Evolutionary conservation across 2,888 invertebrate species (phyloP), one percentile per base, ranked within the genome.

Genomic region (Atethmia centrago): DNA sequence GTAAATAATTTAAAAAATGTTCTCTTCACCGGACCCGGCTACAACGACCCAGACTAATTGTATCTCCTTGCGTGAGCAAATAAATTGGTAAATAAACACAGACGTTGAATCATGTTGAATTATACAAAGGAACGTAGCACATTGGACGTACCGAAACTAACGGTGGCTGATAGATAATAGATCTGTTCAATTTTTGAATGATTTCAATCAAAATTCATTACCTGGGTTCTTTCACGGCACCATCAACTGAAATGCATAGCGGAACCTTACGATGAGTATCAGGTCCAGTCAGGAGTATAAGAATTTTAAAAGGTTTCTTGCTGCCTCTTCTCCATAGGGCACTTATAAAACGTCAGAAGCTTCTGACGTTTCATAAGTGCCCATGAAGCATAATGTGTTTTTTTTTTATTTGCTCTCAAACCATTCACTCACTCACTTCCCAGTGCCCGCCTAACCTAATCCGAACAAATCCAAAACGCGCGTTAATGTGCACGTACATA

Each of bases 401-500:
- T 40, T 5, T 40, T 42, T 14, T 14, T 14, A 14, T 42, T 14
- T 53, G 14, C 2, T 49, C 10, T 25, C 5, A 53, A 69, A n/a
- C 28, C 67, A 67, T 71, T 82, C 83, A 75, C 71, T 85, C 85
- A 77, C 31, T 47, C 83, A 75, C 55, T 87, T 8, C 71, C 74
- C 84, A 89, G 59, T 93, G 88, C 88, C 21, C 89, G 91, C 31
- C 68, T 16, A 2, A n/a, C 92, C 83, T 89, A 79, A 89, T 47
- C 49, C 80, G 87, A 89, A 91, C 90, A 90, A 90, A 93, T 91
- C 90, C 90, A 80, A 87, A 89, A 81, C 91, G 80, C 87, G 90
- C 90, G 91, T 90, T 93, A 91, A 93, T 92, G 84, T 88, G 88
- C 85, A 83, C 87, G 88, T 89, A 88, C 88, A 85, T 85, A 88